Base-by-base conservation (phyloP, 1,140 invertebrate species). In the Piezodorus guildinii region DNA sequence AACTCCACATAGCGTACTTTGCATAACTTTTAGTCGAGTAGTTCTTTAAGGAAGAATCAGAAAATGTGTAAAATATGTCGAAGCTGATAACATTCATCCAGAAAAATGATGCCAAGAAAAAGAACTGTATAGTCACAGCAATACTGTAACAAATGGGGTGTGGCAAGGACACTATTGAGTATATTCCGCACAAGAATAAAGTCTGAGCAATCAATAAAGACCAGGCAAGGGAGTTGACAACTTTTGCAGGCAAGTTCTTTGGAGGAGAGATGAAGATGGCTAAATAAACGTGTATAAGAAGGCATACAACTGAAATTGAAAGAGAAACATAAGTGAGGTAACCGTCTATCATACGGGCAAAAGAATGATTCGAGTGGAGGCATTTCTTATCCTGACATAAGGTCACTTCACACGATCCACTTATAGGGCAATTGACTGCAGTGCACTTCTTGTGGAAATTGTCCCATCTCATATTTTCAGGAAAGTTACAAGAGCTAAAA, bases 11-110 rank as follows among this genome's bases (percentile, higher is more conserved):
- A 15, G 45, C 17, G 27, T 65, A 72, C 65, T 62, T 78, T 72
- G 6, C 71, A 46, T 19, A 68, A 17, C 0, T 75, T 34, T 9
- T 72, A 64, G 1, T 71, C 0, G 0, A 62, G 12, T 0, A 74
- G 70, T 43, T 75, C 72, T 1, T 70, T 23, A n/a, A 74, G 71
- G 5, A 69, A 17, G 0, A 69, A 63, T 76, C 75, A 75, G 19
- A 74, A 61, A 65, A 65, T 0, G 64, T 65, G 6, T 49, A 8
- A 45, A 56, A 65, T 21, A 65, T 46, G 34, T 65, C 64, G 17
- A 60, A 45, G 43, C 58, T 61, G 44, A 65, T 65, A 9, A 61
- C 60, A 25, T 65, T 65, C 64, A 65, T 65, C 64, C 64, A 65
- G 25, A 65, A 65, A 17, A 65, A 65, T 2, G 64, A 27, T 8